Conservation (phyloP, 2,113 vertebrate genomes). For the Phalacrocorax aristotelis region DNA sequence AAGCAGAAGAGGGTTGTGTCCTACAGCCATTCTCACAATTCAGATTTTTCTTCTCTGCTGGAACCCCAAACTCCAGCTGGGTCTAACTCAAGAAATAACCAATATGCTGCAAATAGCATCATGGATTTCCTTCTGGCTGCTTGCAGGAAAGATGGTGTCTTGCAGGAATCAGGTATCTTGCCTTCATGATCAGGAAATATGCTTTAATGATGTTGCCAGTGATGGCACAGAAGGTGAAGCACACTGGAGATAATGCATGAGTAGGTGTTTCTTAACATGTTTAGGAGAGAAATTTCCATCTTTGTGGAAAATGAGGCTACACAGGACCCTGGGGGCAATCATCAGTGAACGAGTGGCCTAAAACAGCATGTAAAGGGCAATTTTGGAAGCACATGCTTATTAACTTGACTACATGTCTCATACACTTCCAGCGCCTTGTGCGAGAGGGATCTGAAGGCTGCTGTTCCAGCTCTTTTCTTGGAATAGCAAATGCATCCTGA, state of each 20-base stretch:
- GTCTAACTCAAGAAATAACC: neutral
- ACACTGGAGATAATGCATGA: neutral
- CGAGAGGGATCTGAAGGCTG: neutral
- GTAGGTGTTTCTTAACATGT: neutral
- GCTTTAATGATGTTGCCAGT: fast-evolving
- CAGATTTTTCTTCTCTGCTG: neutral
- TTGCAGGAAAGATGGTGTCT: neutral
- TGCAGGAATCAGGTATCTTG: neutral
- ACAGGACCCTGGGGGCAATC: neutral
- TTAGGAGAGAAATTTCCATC: neutral
- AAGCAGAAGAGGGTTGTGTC: neutral
- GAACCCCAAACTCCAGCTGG: neutral
- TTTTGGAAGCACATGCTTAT: neutral
- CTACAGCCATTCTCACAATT: neutral
- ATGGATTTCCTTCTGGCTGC: neutral
- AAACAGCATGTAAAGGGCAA: neutral
- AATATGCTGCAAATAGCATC: fast-evolving
- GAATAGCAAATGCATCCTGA: neutral
- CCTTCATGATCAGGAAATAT: neutral
- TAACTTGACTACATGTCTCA: neutral
- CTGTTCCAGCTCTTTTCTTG: neutral
- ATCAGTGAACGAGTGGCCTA: neutral
- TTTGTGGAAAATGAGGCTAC: neutral
- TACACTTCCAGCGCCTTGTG: neutral
- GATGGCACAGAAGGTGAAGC: neutral